Evolutionary conservation across 2,888 invertebrate species (phyloP), one percentile per base, ranked within the genome.

Genomic region (Folsomia manolachei): DNA sequence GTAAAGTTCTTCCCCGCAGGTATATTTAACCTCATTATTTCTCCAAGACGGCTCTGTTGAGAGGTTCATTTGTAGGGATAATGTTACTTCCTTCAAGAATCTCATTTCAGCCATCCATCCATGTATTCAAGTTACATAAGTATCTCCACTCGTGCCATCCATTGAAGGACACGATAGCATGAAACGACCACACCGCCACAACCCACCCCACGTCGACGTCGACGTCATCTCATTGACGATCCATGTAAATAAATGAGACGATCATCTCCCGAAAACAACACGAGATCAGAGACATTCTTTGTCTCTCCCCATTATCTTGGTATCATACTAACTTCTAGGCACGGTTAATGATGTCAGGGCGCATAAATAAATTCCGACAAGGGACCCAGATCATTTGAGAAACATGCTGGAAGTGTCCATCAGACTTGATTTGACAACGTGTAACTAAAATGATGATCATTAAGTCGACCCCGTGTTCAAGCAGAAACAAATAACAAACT

Each of bases 21-120:
- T 21, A 27, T 27, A 67, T 67, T 67, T 67, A 67, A 67, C 67
- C 67, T 67, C 67, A 56, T 67, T 56, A 56, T 52, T 67, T 25
- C 18, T 56, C 25, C 52, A 26, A 2, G 14, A 9, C 19, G 21
- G 51, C 19, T 71, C 71, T 74, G 71, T 65, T 74, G 71, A 71
- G 74, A 74, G 69, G 69, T 61, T 74, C 74, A 71, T 73, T 73
- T 69, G 63, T 39, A 4, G 9, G 26, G 18, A 56, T 67, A 67
- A 67, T 67, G 67, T 67, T 56, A 14, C 4, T 56, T 56, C 11
- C 56, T 56, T 19, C n/a, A n/a, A n/a, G n/a, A n/a, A 19, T 56
- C 56, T 56, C 21, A 19, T 21, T 56, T 56, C 56, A 19, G 7
- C 56, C n/a, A 7, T 19, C 7, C 56, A 7, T 56, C 21, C 18